phyloP scores from a whole-genome alignment of 1,140 invertebrate species.

The Cyrtorhinus lividipennis region DNA sequence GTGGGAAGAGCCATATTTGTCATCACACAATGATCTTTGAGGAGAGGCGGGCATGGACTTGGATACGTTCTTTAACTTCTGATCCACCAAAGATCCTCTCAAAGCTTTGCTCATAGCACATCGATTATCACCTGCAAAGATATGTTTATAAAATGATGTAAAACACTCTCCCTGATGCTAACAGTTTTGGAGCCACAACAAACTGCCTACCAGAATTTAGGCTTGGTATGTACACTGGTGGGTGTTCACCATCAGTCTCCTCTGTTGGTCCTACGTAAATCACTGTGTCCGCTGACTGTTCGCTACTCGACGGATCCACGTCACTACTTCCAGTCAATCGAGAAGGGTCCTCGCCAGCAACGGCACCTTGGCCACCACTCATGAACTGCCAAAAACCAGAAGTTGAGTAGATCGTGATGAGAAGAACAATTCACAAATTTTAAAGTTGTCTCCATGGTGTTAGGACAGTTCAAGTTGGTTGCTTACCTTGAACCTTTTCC shows the following conservation, averaged over 20 bases:
- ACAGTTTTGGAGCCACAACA: not conserved
- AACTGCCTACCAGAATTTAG: conserved; percentile 40
- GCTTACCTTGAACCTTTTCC: conserved; percentile 47
- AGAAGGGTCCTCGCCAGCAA: conserved; percentile 54
- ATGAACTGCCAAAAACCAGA: too few species aligned
- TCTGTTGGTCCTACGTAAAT: conserved; percentile 85
- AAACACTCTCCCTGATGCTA: not conserved
- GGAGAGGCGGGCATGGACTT: conserved; percentile 26
- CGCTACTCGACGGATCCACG: conserved; percentile 87
- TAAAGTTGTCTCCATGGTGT: too few species aligned
- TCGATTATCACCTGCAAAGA: conserved; percentile 48
- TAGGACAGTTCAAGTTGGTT: too few species aligned
- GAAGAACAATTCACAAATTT: too few species aligned
- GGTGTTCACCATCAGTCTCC: conserved; percentile 82
- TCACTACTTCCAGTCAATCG: conserved; percentile 59
- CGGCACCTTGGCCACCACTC: conserved; percentile 11
- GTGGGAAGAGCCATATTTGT: not conserved
- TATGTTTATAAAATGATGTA: not conserved
- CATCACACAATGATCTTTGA: conserved; percentile 18
- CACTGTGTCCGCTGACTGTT: conserved; percentile 88
- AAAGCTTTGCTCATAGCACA: conserved; percentile 62
- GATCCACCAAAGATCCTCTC: conserved; percentile 54
- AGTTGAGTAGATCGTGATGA: too few species aligned
- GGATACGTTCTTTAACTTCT: conserved; percentile 24
- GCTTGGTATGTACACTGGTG: conserved; percentile 72